A percentile compares a stretch with the other conserved stretches of the same genome.
These are phyloP conservation scores for Cataglyphis altisquamis DNA, from an alignment of 2,888 invertebrate species.

Conservation along the genomic window DNA sequence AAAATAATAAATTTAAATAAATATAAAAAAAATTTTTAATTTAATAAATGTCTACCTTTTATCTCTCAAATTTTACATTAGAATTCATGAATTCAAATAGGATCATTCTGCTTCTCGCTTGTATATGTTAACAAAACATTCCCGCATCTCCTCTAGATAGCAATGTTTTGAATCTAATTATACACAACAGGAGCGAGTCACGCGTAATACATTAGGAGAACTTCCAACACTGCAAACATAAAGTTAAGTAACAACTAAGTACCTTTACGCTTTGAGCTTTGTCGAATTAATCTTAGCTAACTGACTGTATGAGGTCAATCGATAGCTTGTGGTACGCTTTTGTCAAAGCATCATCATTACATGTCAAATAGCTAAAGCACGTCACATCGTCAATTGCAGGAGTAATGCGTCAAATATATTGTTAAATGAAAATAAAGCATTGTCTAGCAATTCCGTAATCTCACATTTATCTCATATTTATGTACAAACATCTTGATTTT, in stretches of 20 bases:
- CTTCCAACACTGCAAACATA: conserved; percentile 51
- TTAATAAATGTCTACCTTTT: conserved; percentile 8
- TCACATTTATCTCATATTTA: conserved; percentile 8
- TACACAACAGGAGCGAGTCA: conserved; percentile 45
- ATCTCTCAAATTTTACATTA: not conserved
- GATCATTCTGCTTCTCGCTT: not conserved
- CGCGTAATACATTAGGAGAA: conserved; percentile 54
- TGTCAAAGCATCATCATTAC: conserved; percentile 38
- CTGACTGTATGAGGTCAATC: conserved; percentile 54
- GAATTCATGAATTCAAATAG: not conserved
- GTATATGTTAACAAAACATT: conserved; percentile 33
- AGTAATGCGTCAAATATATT: conserved; percentile 33
- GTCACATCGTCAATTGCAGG: not conserved
- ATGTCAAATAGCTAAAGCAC: conserved; percentile 36
- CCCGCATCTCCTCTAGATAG: conserved; percentile 40
- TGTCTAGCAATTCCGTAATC: conserved; percentile 28
- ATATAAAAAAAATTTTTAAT: not conserved
- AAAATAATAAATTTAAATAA: not conserved
- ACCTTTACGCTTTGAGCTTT: conserved; percentile 43
- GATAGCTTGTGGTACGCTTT: conserved; percentile 60
- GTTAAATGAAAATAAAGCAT: conserved; percentile 25
- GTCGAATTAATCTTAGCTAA: conserved; percentile 63
- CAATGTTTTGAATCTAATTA: conserved; percentile 50
- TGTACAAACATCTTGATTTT: conserved; percentile 29
- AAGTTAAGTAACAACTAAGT: conserved; percentile 57